Evolutionary conservation across 2,797 vertebrate species (phyloP).

Genomic region (Etheostoma perlongum): DNA sequence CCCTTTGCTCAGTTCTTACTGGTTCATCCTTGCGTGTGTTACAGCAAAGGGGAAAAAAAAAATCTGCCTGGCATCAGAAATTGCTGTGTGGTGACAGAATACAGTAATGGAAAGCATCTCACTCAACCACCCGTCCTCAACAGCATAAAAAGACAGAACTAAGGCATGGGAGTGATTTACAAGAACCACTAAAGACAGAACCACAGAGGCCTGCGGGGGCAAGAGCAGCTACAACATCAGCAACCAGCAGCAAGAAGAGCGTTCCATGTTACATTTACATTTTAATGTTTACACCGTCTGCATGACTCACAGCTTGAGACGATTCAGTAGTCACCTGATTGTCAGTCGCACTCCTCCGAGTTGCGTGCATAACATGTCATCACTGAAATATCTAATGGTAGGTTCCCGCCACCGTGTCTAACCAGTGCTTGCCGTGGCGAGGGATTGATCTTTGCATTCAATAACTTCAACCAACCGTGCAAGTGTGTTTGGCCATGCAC

Average conservation of each 20-base stretch:
- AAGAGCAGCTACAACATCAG: conserved; percentile 42
- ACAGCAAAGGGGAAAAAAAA: conserved; percentile 26
- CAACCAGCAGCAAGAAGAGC: conserved; percentile 32
- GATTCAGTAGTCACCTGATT: conserved; percentile 36
- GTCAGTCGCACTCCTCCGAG: conserved; percentile 26
- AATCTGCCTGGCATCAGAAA: conserved; percentile 44
- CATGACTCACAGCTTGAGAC: conserved; percentile 15
- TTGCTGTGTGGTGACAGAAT: conserved; percentile 52
- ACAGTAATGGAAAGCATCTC: conserved; percentile 63
- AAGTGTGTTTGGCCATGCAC: conserved; percentile 36
- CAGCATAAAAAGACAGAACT: conserved; percentile 26
- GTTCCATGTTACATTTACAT: conserved; percentile 42
- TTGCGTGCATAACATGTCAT: conserved; percentile 22
- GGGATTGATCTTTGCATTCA: conserved; percentile 42
- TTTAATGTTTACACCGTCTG: conserved; percentile 38
- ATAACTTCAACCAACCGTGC: conserved; percentile 31
- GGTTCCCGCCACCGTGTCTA: conserved; percentile 41
- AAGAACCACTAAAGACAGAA: conserved; percentile 50
- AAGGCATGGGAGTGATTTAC: conserved; percentile 51
- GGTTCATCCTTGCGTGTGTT: conserved; percentile 38
- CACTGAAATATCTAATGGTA: conserved; percentile 35
- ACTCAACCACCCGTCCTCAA: conserved; percentile 41
- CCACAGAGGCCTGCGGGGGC: conserved; percentile 43
- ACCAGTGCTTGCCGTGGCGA: conserved; percentile 14
- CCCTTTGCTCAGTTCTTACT: conserved; percentile 4